A percentile compares a stretch with the other conserved stretches of the same genome.
phyloP scores from a whole-genome alignment of 2,113 vertebrate genomes.

The Acrocephalus kingi region DNA sequence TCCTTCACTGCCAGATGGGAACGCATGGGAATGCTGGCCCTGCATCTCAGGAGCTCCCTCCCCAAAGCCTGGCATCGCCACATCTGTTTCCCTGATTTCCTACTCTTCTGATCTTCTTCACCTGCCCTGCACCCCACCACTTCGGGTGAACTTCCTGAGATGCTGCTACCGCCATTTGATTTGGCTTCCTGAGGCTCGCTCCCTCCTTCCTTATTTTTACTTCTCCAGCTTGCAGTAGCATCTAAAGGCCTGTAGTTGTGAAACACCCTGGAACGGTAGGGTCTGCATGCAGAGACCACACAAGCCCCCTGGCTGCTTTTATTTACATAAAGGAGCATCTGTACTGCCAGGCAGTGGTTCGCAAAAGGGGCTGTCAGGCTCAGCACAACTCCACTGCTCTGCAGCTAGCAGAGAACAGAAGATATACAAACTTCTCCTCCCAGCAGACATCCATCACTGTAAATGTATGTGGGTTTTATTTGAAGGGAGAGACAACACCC shows the following conservation, averaged over 20 bases:
- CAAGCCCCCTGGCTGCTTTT: slow-evolving; percentile 8
- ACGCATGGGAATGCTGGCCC: not conserved
- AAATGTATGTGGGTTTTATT: not conserved
- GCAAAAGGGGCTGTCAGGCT: not conserved
- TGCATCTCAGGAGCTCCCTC: slow-evolving; percentile 6
- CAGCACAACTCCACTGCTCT: not conserved
- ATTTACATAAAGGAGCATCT: slow-evolving; percentile 7
- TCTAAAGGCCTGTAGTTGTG: not conserved
- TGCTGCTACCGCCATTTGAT: slow-evolving; percentile 47
- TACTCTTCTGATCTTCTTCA: slow-evolving; percentile 62
- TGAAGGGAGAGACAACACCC: not conserved
- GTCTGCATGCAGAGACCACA: not conserved
- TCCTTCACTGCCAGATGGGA: slow-evolving; percentile 52
- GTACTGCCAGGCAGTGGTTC: not conserved
- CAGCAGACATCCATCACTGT: not conserved
- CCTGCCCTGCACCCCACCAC: slow-evolving; percentile 61
- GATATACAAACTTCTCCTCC: not conserved
- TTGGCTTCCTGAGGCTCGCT: slow-evolving; percentile 44
- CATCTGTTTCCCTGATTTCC: slow-evolving; percentile 73
- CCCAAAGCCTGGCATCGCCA: slow-evolving; percentile 21
- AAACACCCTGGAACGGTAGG: not conserved
- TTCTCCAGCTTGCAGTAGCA: not conserved
- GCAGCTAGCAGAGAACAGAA: not conserved
- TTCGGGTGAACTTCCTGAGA: slow-evolving; percentile 64
- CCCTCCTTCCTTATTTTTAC: slow-evolving; percentile 48